These are phyloP conservation scores for Sebastes jordani DNA, from an alignment of 2,797 vertebrate genomes.

Conservation along the genomic window DNA sequence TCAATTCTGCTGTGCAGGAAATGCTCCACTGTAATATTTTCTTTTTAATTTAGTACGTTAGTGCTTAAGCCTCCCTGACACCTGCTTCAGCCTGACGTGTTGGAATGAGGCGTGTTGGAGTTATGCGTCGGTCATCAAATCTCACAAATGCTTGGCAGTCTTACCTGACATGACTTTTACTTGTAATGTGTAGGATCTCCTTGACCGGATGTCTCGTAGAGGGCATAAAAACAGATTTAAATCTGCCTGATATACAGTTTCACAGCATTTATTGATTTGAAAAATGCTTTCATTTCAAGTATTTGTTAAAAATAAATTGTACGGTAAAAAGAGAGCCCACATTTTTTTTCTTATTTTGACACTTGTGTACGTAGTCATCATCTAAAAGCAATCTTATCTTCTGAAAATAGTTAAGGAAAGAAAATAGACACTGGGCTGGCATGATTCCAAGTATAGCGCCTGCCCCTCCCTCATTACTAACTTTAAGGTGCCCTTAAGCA, in stretches of 20 bases:
- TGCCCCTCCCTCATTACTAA: too few relatives aligned
- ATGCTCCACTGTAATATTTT: not conserved
- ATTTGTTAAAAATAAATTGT: not conserved
- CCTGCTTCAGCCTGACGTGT: not conserved
- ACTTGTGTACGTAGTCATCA: not conserved
- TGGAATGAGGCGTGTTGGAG: constrained; percentile 1
- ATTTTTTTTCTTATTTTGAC: not conserved
- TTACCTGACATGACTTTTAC: not conserved
- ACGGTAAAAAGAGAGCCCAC: not conserved
- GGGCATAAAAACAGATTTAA: not conserved
- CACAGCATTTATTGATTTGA: not conserved
- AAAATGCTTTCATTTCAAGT: not conserved
- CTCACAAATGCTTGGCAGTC: not conserved
- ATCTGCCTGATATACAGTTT: not conserved
- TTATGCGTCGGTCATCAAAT: not conserved
- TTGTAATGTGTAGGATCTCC: not conserved
- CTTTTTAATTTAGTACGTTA: not conserved
- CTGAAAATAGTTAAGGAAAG: not conserved
- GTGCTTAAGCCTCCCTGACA: not conserved
- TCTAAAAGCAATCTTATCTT: not conserved
- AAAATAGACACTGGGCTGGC: not conserved
- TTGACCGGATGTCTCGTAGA: not conserved
- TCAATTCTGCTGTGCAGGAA: not conserved
- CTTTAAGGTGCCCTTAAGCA: too few relatives aligned
- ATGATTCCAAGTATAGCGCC: not conserved